Percentiles rank a stretch among this genome's conserved stretches.
These are phyloP conservation scores for Alouatta palliata DNA, from an alignment of 2,113 vertebrate species.

Conservation along the genomic window DNA sequence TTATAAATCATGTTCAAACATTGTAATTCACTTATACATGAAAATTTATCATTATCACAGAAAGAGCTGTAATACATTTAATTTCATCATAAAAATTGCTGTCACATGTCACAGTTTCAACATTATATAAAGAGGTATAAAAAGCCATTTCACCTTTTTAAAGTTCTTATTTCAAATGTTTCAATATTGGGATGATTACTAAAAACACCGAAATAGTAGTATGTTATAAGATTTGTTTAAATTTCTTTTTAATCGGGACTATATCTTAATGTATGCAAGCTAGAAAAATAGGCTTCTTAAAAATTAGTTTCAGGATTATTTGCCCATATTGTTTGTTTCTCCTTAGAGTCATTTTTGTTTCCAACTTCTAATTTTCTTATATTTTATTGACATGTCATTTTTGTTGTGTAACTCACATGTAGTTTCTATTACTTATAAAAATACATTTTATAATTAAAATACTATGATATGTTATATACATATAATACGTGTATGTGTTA, in stretches of 20 bases:
- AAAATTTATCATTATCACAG: constrained; percentile 4
- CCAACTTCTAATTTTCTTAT: background rate
- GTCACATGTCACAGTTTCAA: background rate
- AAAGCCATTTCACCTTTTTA: background rate
- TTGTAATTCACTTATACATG: background rate
- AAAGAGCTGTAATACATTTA: background rate
- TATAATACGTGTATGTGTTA: background rate
- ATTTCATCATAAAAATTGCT: constrained; percentile 20
- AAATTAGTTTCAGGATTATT: constrained; percentile 2
- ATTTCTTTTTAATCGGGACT: background rate
- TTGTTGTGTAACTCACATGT: background rate
- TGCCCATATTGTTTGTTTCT: background rate
- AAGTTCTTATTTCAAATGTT: constrained; percentile 25
- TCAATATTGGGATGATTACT: background rate
- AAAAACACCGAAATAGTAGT: background rate
- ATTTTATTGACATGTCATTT: background rate
- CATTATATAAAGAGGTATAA: background rate
- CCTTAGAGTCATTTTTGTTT: background rate
- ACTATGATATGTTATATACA: background rate
- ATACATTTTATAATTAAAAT: background rate
- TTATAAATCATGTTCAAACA: background rate
- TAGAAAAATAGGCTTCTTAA: background rate
- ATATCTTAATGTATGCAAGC: background rate
- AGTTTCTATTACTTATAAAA: background rate
- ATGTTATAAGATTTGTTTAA: background rate